These are phyloP conservation scores for Malacosoma neustria DNA, from an alignment of 2,888 invertebrate genomes.

Conservation along the genomic window DNA sequence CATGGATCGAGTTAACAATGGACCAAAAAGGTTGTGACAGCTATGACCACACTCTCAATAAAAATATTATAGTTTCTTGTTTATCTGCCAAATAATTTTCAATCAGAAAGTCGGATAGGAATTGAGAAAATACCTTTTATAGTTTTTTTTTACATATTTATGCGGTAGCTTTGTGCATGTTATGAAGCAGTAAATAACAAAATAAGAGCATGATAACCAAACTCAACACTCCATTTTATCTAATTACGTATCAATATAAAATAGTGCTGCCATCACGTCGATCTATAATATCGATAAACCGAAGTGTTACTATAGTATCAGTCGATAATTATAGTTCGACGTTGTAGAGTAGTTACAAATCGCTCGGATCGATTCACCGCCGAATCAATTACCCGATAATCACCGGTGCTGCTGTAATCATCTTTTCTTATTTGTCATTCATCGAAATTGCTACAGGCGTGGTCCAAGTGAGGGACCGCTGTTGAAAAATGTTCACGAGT, in stretches of 20 bases:
- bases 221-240: background rate
- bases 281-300: background rate
- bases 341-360: slow-evolving; percentile 38
- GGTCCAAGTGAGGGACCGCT: slow-evolving; percentile 19
- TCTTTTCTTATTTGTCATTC: slow-evolving; percentile 68
- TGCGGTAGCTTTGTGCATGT: no score
- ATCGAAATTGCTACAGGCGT: slow-evolving; percentile 44
- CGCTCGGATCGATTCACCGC: slow-evolving; percentile 34
- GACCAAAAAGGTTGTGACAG: no score
- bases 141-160: no score
- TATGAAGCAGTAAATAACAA: no score
- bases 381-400: slow-evolving; percentile 55
- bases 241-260: slow-evolving; percentile 1
- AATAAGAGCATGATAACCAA: background rate
- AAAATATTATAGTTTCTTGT: no score
- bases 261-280: background rate
- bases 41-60: no score
- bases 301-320: background rate
- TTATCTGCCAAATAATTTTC: no score
- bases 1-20: no score
- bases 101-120: no score
- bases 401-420: slow-evolving; percentile 50
- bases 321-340: slow-evolving; percentile 31
- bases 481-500: no score
- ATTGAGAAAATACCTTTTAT: no score